Percentiles rank a stretch among this genome's conserved stretches.
Evolutionary conservation across 2,797 vertebrate genomes (phyloP).

Genomic region (Galagoides demidoff): DNA sequence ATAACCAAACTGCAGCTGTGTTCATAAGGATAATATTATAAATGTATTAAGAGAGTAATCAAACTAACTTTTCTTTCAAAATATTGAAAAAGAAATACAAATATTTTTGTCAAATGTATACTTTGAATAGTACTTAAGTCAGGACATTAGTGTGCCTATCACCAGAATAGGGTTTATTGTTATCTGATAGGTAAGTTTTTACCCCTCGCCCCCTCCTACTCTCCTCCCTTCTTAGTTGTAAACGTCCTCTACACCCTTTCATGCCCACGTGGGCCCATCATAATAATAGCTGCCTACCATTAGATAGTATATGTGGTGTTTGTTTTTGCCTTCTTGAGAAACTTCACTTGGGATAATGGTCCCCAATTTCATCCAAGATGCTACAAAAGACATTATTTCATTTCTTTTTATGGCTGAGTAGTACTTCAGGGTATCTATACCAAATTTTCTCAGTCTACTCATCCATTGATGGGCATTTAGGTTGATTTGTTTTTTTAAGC

Average conservation of each 20-base stretch:
- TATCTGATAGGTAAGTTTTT: not conserved
- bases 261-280: not conserved
- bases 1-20: slow-evolving; percentile 15
- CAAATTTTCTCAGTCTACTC: not conserved
- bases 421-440: not conserved
- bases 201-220: not conserved
- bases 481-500: not conserved
- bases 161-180: not conserved
- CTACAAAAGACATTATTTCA: not conserved
- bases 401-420: not conserved
- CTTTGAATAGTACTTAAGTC: not conserved
- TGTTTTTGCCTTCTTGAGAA: not conserved
- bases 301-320: not conserved
- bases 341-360: not conserved
- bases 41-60: not conserved
- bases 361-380: not conserved
- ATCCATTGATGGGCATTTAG: not conserved
- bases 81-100: not conserved
- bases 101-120: not conserved
- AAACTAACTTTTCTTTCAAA: not conserved
- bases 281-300: not conserved
- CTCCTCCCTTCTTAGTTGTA: not conserved
- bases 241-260: not conserved
- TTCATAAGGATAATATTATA: not conserved
- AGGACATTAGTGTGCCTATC: not conserved